Evolutionary conservation across 2,113 vertebrate species (phyloP).

Genomic region (Podarcis muralis): DNA sequence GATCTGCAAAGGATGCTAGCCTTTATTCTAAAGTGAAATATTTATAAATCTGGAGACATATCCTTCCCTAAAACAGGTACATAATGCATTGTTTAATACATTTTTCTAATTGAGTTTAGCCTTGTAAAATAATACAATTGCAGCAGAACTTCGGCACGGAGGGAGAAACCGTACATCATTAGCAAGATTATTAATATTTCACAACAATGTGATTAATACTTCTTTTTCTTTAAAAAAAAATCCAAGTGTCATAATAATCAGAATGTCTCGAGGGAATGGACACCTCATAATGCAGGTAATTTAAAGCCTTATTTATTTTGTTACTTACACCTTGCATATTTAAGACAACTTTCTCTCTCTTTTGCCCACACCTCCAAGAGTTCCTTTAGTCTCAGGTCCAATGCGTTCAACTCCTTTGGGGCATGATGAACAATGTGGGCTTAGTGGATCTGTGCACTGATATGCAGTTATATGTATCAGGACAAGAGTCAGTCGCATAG

Average conservation of each 20-base stretch:
- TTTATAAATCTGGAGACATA: constrained; percentile 64
- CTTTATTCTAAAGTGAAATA: constrained; percentile 62
- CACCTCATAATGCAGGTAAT: constrained; percentile 68
- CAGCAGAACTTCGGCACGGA: constrained; percentile 56
- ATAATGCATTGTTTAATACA: constrained; percentile 67
- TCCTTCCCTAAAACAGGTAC: constrained; percentile 58
- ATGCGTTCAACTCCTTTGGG: not conserved
- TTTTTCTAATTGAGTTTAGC: constrained; percentile 74
- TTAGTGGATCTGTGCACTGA: not conserved
- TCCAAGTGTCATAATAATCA: constrained; percentile 67
- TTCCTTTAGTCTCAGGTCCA: not conserved
- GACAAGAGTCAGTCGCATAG: no score
- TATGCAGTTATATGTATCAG: not conserved
- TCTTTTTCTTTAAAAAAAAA: constrained; percentile 56
- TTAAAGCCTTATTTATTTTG: constrained; percentile 42
- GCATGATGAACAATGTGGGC: no score
- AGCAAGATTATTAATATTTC: constrained; percentile 73
- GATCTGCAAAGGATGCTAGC: constrained; percentile 59
- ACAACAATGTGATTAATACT: constrained; percentile 63
- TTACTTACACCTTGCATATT: constrained; percentile 15
- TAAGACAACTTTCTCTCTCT: not conserved
- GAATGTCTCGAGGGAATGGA: constrained; percentile 73
- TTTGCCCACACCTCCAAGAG: not conserved
- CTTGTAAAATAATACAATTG: constrained; percentile 75
- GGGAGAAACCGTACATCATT: constrained; percentile 58